Evolutionary conservation across 2,113 vertebrate species (phyloP).

Genomic region (Syngnathus scovelli): DNA sequence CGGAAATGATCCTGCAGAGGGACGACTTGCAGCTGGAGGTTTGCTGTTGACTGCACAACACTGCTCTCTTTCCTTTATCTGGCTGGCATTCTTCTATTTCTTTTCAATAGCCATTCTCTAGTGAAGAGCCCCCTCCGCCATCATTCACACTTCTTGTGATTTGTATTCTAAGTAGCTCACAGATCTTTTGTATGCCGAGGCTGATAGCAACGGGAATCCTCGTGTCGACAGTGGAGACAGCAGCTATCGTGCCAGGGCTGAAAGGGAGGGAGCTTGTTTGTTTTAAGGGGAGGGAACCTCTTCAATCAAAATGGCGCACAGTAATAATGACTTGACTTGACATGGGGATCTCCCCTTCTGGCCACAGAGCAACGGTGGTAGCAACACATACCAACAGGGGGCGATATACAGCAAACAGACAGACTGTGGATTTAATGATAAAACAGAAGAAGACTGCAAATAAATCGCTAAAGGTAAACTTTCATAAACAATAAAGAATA

Average conservation of each 20-base stretch:
- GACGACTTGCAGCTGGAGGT: slow-evolving; percentile 56
- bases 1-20: slow-evolving; percentile 31
- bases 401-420: too few relatives aligned
- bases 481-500: too few relatives aligned
- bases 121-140: slow-evolving; percentile 35
- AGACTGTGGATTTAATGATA: too few relatives aligned
- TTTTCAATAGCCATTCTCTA: slow-evolving; percentile 68
- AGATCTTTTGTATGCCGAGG: slow-evolving; percentile 57
- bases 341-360: too few relatives aligned
- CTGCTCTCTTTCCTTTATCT: slow-evolving; percentile 62
- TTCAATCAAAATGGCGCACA: slow-evolving; percentile 19
- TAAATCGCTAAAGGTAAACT: too few relatives aligned
- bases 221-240: slow-evolving; percentile 33
- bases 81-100: slow-evolving; percentile 56
- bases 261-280: slow-evolving; percentile 20
- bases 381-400: too few relatives aligned
- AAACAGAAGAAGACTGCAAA: too few relatives aligned
- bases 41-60: slow-evolving; percentile 42
- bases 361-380: too few relatives aligned
- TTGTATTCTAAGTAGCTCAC: slow-evolving; percentile 65
- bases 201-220: slow-evolving; percentile 47
- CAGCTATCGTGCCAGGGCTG: slow-evolving; percentile 33
- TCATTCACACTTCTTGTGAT: slow-evolving; percentile 62
- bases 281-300: slow-evolving; percentile 22
- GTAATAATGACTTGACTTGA: not conserved